These are phyloP conservation scores for Buteo buteo DNA, from an alignment of 2,113 vertebrate genomes.

Conservation along the genomic window DNA sequence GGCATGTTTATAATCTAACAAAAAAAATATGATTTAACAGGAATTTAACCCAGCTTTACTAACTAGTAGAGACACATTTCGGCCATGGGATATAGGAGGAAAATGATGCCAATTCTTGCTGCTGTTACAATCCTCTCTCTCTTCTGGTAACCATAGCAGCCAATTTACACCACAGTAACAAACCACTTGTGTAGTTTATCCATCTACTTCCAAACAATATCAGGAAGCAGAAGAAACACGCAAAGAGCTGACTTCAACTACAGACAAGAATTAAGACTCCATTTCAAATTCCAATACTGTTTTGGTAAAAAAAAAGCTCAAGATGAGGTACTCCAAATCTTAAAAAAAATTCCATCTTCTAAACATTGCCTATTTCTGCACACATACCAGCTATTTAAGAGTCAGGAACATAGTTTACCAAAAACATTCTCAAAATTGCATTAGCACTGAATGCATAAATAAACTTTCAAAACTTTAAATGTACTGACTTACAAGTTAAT, in stretches of 20 bases:
- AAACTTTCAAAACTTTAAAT: background rate
- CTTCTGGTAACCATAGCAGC: background rate
- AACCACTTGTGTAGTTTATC: background rate
- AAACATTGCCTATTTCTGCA: background rate
- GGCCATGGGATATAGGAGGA: background rate
- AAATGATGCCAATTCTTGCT: background rate
- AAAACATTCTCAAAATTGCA: background rate
- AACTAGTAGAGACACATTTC: background rate
- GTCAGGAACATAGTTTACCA: background rate
- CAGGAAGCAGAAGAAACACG: background rate
- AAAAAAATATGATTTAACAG: background rate
- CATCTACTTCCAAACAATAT: background rate
- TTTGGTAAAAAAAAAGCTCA: background rate
- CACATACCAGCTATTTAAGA: background rate
- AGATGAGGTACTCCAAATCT: background rate
- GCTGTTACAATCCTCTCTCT: background rate
- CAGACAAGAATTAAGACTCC: background rate
- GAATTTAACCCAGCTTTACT: background rate
- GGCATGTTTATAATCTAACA: background rate
- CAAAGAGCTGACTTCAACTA: background rate
- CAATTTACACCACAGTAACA: background rate
- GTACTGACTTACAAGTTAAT: background rate
- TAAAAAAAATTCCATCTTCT: background rate
- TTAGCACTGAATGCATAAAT: background rate
- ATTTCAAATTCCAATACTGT: background rate